Evolutionary conservation across 2,888 invertebrate genomes (phyloP).

Genomic region (Agrochola circellaris): DNA sequence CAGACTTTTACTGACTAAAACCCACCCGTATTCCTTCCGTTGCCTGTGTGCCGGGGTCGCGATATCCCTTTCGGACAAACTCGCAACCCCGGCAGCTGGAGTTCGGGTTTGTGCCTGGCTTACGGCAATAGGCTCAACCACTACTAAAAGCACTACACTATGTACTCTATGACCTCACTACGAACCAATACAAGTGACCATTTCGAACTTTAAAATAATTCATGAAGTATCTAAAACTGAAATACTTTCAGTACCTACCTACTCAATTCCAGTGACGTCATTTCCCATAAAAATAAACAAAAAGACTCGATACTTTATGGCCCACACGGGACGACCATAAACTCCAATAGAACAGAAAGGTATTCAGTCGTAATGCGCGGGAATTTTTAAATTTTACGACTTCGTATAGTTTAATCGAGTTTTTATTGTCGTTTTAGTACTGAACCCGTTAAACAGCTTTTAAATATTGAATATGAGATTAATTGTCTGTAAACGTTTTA

Average conservation of each 20-base stretch:
- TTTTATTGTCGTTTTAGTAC: conserved; percentile 82
- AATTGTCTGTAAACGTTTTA: conserved; percentile 73
- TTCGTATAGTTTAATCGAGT: conserved; percentile 78
- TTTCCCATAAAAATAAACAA: conserved; percentile 71
- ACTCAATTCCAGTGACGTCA: conserved; percentile 62
- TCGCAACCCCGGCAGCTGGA: no score
- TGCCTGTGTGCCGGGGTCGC: no score
- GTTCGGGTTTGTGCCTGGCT: not conserved
- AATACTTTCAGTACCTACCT: conserved; percentile 29
- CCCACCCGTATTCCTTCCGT: no score
- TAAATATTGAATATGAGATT: conserved; percentile 79
- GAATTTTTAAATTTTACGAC: conserved; percentile 82
- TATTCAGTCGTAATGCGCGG: conserved; percentile 66
- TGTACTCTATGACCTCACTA: not conserved
- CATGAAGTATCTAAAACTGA: not conserved
- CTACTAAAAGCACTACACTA: not conserved
- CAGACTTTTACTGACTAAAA: no score
- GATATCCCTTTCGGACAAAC: no score
- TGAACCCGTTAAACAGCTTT: conserved; percentile 77
- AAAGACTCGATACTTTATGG: conserved; percentile 72
- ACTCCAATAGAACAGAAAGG: conserved; percentile 77
- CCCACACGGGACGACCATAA: conserved; percentile 74
- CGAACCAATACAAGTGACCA: not conserved
- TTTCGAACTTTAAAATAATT: conserved; percentile 6
- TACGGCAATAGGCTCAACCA: not conserved